Conservation (phyloP, 2,113 vertebrate species). For the Ovis canadensis region DNA sequence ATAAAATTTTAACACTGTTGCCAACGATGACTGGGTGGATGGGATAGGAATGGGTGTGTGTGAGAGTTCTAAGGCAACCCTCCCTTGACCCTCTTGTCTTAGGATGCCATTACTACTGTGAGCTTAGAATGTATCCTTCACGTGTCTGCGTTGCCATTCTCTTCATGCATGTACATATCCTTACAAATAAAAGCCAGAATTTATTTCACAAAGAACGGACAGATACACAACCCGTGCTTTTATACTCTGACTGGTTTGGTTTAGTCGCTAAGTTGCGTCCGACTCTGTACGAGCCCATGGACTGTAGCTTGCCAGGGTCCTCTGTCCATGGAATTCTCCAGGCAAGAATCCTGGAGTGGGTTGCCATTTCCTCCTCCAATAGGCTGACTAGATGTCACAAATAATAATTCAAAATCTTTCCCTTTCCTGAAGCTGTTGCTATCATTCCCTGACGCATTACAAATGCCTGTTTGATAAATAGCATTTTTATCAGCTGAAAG, state of each 20-base stretch:
- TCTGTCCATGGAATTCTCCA: not conserved
- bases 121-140: too few relatives aligned
- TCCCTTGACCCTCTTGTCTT: fast-evolving
- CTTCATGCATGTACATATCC: not conserved
- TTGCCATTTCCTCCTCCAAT: not conserved
- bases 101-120: not conserved
- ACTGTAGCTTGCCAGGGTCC: not conserved
- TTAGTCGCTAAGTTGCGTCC: fast-evolving
- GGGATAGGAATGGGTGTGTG: fast-evolving
- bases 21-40: not conserved
- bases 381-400: not conserved
- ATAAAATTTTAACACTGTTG: not conserved
- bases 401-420: not conserved
- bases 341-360: not conserved
- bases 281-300: not conserved
- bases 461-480: not conserved
- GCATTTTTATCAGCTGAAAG: not conserved
- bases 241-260: not conserved
- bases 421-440: not conserved
- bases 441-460: not conserved
- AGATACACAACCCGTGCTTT: fast-evolving
- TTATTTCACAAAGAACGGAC: not conserved
- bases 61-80: not conserved
- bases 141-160: fast-evolving
- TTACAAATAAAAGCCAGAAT: not conserved